Evolutionary conservation across 1,140 invertebrate species (phyloP).

Genomic region (Lordiphosa collinella): DNA sequence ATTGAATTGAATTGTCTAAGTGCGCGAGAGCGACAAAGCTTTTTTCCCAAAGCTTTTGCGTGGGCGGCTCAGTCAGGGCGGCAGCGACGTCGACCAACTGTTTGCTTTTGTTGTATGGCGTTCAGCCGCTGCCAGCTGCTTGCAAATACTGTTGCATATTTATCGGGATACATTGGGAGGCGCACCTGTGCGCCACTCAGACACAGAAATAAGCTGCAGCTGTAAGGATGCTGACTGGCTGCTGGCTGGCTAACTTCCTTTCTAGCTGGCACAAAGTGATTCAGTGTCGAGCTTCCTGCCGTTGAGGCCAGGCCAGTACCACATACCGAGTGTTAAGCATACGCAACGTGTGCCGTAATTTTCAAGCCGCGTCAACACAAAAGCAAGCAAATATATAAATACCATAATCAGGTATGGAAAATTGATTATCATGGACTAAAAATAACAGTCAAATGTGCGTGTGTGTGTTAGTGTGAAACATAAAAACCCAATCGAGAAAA

Average conservation of each 20-base stretch:
- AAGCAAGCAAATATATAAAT: neutral
- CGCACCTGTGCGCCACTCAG: constrained; percentile 27
- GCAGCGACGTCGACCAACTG: constrained; percentile 56
- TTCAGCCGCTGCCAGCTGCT: constrained; percentile 38
- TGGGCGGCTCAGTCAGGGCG: constrained; percentile 68
- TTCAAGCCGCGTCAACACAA: constrained; percentile 24
- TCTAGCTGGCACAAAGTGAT: constrained; percentile 19
- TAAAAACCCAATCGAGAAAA: too few relatives aligned
- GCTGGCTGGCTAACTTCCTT: constrained; percentile 24
- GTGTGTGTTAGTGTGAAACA: too few relatives aligned
- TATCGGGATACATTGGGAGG: constrained; percentile 45
- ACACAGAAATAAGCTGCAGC: constrained; percentile 12
- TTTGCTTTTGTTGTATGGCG: constrained; percentile 59
- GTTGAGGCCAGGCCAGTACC: constrained; percentile 51
- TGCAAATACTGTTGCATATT: constrained; percentile 64
- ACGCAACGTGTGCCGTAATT: constrained; percentile 29
- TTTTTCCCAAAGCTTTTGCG: constrained; percentile 56
- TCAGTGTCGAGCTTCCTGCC: constrained; percentile 53
- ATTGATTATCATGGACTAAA: constrained; percentile 42
- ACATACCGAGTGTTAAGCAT: constrained; percentile 13
- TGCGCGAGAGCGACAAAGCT: constrained; percentile 21
- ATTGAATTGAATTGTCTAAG: constrained; percentile 11
- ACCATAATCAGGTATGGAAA: constrained; percentile 43
- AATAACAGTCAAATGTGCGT: constrained; percentile 4
- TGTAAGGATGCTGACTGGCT: constrained; percentile 40